Evolutionary conservation across 2,888 invertebrate genomes (phyloP), one percentile per base, ranked within the genome.

Genomic region (Xiphydria camelus): DNA sequence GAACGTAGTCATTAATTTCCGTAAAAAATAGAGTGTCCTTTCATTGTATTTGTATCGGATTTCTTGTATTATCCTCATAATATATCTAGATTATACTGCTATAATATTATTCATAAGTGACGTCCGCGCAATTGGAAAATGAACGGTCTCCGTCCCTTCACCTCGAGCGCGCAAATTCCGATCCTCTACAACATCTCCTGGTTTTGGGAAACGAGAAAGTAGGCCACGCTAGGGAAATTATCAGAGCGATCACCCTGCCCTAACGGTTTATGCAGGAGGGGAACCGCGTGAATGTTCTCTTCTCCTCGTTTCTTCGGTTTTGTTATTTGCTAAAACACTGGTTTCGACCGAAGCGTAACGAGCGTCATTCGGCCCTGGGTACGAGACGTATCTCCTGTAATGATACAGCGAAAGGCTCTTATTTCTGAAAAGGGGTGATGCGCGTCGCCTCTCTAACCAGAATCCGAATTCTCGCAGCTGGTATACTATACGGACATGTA

Each of bases 401-500:
- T 66, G 47, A 66, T 61, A 66, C 57, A n/a, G 54, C 57, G 56
- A 40, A 43, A 47, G 54, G 52, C 53, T 66, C n/a, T 23, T 23
- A 6, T 23, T 62, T 54, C 55, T 59, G 55, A 63, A 61, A 66
- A 62, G 58, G 51, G 41, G 50, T 51, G 47, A 55, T 58, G 58
- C 47, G 54, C 68, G 68, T 65, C 67, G 59, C 57, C n/a, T n/a
- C n/a, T 55, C n/a, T 62, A 64, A 59, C 55, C 56, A 52, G 62
- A 62, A 66, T 61, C 47, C 60, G 44, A 56, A 49, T 50, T 54
- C 49, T 43, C 46, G 46, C 47, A 46, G 41, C 51, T 47, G 51
- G 42, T 45, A 57, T 17, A 66, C 57, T n/a, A n/a, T n/a, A n/a
- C n/a, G n/a, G n/a, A n/a, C n/a, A n/a, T n/a, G n/a, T n/a, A n/a